Evolutionary conservation across 2,888 invertebrate genomes (phyloP).

Genomic region (Drosophila paucipuncta): DNA sequence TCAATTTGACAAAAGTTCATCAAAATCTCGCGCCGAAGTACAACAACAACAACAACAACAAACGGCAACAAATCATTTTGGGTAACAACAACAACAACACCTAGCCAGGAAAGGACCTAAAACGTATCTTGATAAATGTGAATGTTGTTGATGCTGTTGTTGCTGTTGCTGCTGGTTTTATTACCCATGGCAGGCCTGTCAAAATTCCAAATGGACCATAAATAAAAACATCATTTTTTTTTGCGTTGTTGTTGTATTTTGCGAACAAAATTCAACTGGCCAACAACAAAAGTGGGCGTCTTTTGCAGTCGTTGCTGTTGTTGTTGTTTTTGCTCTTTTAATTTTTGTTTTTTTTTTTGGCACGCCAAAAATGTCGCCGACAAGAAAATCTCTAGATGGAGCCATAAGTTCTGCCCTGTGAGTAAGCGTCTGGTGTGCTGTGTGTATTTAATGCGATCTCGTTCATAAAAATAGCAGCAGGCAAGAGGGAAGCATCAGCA

Average conservation of each 20-base stretch:
- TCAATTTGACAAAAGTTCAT: conserved; percentile 75
- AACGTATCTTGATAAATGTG: conserved; percentile 69
- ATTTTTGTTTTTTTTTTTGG: conserved; percentile 34
- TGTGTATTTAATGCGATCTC: conserved; percentile 73
- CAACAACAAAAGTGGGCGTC: conserved; percentile 35
- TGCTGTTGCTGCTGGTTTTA: conserved; percentile 59
- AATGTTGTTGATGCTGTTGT: conserved; percentile 37
- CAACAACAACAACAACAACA: conserved; percentile 14
- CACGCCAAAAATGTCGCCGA: conserved; percentile 70
- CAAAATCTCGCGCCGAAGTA: conserved; percentile 63
- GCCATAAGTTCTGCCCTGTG: conserved; percentile 55
- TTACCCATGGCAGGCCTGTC: conserved; percentile 81
- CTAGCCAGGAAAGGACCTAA: conserved; percentile 23
- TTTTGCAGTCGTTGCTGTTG: conserved; percentile 1
- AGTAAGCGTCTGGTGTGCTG: conserved; percentile 17
- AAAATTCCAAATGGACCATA: conserved; percentile 84
- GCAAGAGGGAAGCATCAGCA: conserved; percentile 5
- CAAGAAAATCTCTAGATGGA: conserved; percentile 68
- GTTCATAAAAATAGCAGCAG: conserved; percentile 80
- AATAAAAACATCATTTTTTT: conserved; percentile 84
- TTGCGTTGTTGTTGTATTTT: conserved; percentile 1
- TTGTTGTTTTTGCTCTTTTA: conserved; percentile 34
- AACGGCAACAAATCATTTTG: conserved; percentile 31
- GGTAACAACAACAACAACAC: conserved; percentile 24
- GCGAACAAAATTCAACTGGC: conserved; percentile 29